Evolutionary conservation across 2,113 vertebrate genomes (phyloP), one percentile per base, ranked within the genome.

Genomic region (Nesoenas mayeri): DNA sequence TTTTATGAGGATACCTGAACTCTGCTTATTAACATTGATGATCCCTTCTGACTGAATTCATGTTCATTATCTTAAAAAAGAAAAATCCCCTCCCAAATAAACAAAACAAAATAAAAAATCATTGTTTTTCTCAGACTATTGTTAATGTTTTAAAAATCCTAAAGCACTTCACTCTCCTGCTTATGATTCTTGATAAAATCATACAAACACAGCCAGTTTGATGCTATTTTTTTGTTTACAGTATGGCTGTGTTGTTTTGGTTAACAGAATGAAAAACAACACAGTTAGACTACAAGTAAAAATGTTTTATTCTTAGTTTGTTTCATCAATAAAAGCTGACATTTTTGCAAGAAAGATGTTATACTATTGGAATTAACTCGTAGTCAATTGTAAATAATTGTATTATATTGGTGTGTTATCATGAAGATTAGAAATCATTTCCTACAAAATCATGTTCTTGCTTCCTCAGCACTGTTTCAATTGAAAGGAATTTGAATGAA

Each of bases 361-460:
- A 98, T 97, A 97, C 96, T 97, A 98, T 98, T 97, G 97, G 98
- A 98, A 98, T 98, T 98, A 98, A 98, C 98, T 98, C 97, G 98
- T 98, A 98, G 98, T 98, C 98, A 98, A 98, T 98, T 98, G 98
- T 98, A 98, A 98, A 98, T 98, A 98, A 98, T 98, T 98, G 97
- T 98, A 97, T 98, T 98, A 98, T 98, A 98, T 98, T 81, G 97
- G 98, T 98, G 97, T 94, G 97, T 98, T 98, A 98, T 98, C 98
- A 98, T 95, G 97, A 98, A 98, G 98, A 98, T 98, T 98, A 98
- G 98, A 98, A 98, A 98, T 98, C 96, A 98, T 98, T 98, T 98
- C 98, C 97, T 97, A 96, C 97, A 97, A 97, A 98, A 98, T 98
- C 98, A 96, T 98, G 97, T 98, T 98, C 98, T 97, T 98, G 98